phyloP scores from a whole-genome alignment of 2,113 vertebrate species.

The Brachionichthys hirsutus region DNA sequence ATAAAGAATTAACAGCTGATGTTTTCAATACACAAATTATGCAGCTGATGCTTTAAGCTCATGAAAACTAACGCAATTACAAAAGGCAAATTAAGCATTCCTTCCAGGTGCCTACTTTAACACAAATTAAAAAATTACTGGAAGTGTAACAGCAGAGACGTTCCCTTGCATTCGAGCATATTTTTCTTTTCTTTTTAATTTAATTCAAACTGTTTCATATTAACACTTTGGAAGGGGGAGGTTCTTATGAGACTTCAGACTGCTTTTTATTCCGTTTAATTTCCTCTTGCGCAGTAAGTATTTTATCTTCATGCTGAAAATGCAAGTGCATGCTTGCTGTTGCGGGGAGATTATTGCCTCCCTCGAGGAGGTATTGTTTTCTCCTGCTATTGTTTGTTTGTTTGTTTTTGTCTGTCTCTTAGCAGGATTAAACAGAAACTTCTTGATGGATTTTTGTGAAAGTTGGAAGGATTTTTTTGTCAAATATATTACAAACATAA shows the following conservation, averaged over 20 bases:
- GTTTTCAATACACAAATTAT: slow-evolving; percentile 57
- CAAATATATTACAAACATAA: too few species aligned
- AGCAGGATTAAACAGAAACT: too few species aligned
- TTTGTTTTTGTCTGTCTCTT: too few species aligned
- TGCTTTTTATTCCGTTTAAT: slow-evolving; percentile 44
- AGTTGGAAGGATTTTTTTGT: too few species aligned
- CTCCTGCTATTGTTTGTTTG: too few species aligned
- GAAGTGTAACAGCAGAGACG: slow-evolving; percentile 34
- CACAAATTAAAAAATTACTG: slow-evolving; percentile 59
- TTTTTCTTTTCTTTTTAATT: slow-evolving; percentile 17
- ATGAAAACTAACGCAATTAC: slow-evolving; percentile 65
- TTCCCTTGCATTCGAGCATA: slow-evolving; percentile 48
- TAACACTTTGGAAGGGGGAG: slow-evolving; percentile 13
- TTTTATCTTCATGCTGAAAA: background rate
- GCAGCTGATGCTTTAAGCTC: slow-evolving; percentile 52
- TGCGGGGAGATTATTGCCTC: background rate
- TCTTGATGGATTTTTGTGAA: too few species aligned
- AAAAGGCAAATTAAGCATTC: slow-evolving; percentile 66
- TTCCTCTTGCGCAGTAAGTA: slow-evolving; percentile 11
- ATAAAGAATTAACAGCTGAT: slow-evolving; percentile 45
- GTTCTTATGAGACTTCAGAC: slow-evolving; percentile 7
- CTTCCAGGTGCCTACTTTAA: slow-evolving; percentile 50
- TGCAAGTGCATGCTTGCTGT: background rate
- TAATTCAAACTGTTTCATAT: slow-evolving; percentile 39
- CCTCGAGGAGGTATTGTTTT: too few species aligned